These are phyloP conservation scores for Nesidiocoris tenuis DNA, from an alignment of 2,888 invertebrate genomes.

Conservation along the genomic window DNA sequence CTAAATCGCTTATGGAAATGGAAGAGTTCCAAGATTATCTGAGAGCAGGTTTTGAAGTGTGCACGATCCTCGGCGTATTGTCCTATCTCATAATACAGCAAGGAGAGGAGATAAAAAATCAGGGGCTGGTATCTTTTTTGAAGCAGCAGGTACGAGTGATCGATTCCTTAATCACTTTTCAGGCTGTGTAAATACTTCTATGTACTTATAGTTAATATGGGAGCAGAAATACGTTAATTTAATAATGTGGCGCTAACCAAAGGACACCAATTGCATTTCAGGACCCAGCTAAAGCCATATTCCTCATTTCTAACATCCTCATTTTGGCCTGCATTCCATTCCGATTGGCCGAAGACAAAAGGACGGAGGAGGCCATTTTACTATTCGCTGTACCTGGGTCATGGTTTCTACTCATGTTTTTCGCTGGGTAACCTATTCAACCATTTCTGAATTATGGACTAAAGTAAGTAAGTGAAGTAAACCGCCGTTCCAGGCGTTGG, in stretches of 20 bases:
- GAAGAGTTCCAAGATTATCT: slow-evolving; percentile 58
- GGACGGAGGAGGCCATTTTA: slow-evolving; percentile 86
- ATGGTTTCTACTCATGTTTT: slow-evolving; percentile 98
- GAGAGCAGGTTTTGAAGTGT: slow-evolving; percentile 77
- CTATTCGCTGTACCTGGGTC: slow-evolving; percentile 91
- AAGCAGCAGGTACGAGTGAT: slow-evolving; percentile 75
- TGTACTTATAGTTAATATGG: no score
- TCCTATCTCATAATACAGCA: slow-evolving; percentile 89
- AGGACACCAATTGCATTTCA: no score
- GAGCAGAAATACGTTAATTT: no score
- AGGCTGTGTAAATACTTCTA: no score
- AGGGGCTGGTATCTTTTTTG: slow-evolving; percentile 84
- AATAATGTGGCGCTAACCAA: no score
- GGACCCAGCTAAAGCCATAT: slow-evolving; percentile 95
- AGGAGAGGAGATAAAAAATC: slow-evolving; percentile 91
- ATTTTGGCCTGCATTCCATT: slow-evolving; percentile 88
- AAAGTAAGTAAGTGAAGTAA: no score
- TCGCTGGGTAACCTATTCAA: slow-evolving; percentile 96
- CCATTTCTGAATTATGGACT: no score
- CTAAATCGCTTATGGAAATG: slow-evolving; percentile 59
- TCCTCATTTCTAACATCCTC: slow-evolving; percentile 85
- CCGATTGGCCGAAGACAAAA: slow-evolving; percentile 69
- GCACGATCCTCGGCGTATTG: slow-evolving; percentile 80
- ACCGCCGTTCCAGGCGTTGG: no score
- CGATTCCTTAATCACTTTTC: slow-evolving; percentile 46